These are phyloP conservation scores for Corythornis cristatus DNA, from an alignment of 2,113 vertebrate species.

Conservation along the genomic window DNA sequence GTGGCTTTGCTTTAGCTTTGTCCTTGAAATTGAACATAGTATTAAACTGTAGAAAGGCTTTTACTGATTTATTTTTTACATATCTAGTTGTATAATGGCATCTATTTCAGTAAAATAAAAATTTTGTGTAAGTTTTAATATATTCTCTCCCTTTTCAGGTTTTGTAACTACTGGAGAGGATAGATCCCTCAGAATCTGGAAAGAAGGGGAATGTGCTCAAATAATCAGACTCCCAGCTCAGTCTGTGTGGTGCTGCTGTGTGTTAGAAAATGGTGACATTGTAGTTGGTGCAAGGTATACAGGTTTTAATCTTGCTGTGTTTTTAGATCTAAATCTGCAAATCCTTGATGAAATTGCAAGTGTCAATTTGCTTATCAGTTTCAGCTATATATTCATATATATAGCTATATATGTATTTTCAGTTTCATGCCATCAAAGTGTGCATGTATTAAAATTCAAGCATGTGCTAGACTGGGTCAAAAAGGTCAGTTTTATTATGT, in stretches of 20 bases:
- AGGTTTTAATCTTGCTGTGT: not conserved
- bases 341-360: not conserved
- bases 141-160: conserved; percentile 75
- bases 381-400: not conserved
- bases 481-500: not conserved
- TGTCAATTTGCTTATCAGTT: not conserved
- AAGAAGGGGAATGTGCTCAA: conserved; percentile 87
- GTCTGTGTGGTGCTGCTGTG: conserved; percentile 97
- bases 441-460: not conserved
- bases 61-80: not conserved
- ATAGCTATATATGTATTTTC: not conserved
- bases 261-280: conserved; percentile 91
- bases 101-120: not conserved
- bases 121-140: not conserved
- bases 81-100: not conserved
- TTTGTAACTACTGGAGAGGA: conserved; percentile 96
- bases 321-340: not conserved
- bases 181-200: conserved; percentile 92
- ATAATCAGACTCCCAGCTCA: conserved; percentile 93
- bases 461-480: not conserved
- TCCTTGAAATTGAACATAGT: not conserved
- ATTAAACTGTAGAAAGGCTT: not conserved
- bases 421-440: not conserved
- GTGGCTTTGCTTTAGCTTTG: not conserved
- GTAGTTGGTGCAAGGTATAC: conserved; percentile 92